Conservation (phyloP, 2,888 invertebrate species). For the Cryptocheilus praepositus region DNA sequence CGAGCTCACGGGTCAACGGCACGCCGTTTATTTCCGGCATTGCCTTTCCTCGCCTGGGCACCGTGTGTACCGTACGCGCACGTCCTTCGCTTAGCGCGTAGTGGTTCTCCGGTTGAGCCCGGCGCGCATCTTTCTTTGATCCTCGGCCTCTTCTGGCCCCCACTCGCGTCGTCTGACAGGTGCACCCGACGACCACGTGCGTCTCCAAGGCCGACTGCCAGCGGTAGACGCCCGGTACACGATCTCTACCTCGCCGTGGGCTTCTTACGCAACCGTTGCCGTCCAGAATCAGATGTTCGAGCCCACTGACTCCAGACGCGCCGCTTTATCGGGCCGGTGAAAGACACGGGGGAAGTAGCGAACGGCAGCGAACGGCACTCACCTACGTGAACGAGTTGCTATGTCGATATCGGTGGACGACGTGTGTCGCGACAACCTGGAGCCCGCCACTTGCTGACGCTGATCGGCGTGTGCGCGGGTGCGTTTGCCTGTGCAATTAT, state of each 20-base stretch:
- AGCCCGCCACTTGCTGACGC: too few relatives aligned
- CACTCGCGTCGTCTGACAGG: slow-evolving; percentile 22
- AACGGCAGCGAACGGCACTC: too few relatives aligned
- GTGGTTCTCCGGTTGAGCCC: slow-evolving; percentile 21
- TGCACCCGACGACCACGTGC: slow-evolving; percentile 65
- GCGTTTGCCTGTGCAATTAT: too few relatives aligned
- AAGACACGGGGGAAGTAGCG: neutral
- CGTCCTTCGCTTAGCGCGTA: slow-evolving; percentile 37
- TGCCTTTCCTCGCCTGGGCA: slow-evolving; percentile 52
- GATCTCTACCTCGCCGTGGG: neutral
- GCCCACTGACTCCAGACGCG: slow-evolving; percentile 30
- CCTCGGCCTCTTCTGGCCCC: neutral
- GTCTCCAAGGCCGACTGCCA: slow-evolving; percentile 65
- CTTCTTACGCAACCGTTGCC: slow-evolving; percentile 48
- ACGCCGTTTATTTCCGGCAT: slow-evolving; percentile 73
- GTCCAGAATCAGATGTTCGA: slow-evolving; percentile 43
- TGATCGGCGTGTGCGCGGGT: too few relatives aligned
- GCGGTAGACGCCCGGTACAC: slow-evolving; percentile 38
- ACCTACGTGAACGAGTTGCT: too few relatives aligned
- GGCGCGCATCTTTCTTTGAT: slow-evolving; percentile 18
- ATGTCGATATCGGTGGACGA: too few relatives aligned
- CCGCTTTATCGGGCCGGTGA: slow-evolving; percentile 11
- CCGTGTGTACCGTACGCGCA: slow-evolving; percentile 25
- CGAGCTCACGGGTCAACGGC: slow-evolving; percentile 72
- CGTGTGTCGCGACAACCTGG: too few relatives aligned